Evolutionary conservation across 2,888 invertebrate species (phyloP), one percentile per base, ranked within the genome.

Genomic region (Trissoscelio sp.): DNA sequence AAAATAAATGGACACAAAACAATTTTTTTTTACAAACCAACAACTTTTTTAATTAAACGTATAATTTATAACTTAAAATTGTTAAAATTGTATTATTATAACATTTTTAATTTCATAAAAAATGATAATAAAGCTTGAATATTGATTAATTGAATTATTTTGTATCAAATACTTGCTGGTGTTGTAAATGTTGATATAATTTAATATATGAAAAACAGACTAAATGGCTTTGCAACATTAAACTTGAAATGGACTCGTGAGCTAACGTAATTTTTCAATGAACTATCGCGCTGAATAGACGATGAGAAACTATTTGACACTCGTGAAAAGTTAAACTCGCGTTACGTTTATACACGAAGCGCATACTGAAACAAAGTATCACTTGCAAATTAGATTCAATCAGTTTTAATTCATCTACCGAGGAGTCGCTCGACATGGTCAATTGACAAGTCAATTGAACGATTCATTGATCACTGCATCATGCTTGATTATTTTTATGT

Each of bases 351-450:
- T 75, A 60, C 51, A 66, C 67, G 67, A 51, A 58, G 58, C 12
- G 75, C 75, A 75, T 75, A 75, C 58, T 60, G 51, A 67, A 75
- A 75, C 75, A 75, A 58, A 66, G 75, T 75, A 75, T 75, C 75
- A 58, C 66, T 66, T 75, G 66, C 66, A 66, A 75, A 75, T 67
- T 67, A 57, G 75, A 67, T 75, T 75, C 58, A 75, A 75, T 75
- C 75, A 60, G 75, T 67, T 75, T 67, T 67, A 67, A 75, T 44
- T 53, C 44, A 51, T 75, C 58, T 51, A 44, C 44, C 46, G 69
- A 69, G 77, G 69, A 69, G 62, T 39, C 60, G 53, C 44, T 44
- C 57, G 67, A 31, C n/a, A 60, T 34, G 77, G 62, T 55, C 77
- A 77, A 77, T 77, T 77, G 67, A 55, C 69, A 62, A 69, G 60